Base-by-base conservation (phyloP, 2,797 vertebrate genomes). In the Lepus oiostolus region DNA sequence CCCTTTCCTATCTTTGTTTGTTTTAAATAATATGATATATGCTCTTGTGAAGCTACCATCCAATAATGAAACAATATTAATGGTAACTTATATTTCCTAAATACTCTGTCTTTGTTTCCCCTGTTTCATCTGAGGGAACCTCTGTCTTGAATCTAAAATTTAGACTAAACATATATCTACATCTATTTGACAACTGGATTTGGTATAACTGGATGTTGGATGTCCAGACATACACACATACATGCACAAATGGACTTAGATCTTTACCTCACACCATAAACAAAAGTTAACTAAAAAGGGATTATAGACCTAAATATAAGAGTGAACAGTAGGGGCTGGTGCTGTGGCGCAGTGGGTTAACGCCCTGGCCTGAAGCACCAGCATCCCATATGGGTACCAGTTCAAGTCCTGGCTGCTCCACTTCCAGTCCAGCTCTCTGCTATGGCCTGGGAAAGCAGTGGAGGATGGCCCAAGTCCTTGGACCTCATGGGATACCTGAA, bases 81-180 rank as follows among this genome's bases (percentile, higher is more conserved):
- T 65, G 9, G 16, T 28, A 88, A 70, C 4, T 65, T 62, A 62
- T 16, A 71, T 77, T 5, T 83, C 7, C 13, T 71, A 28, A 63
- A 71, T 63, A 58, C 71, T 83, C 63, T 76, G 32, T 2, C 38
- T 71, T 82, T 4, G 16, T 84, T n/a, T 89, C 14, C 22, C 74
- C 17, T 58, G 8, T 71, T 58, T 11, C 17, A 30, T 47, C 5
- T 71, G 16, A 77, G 26, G 21, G 26, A 77, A 52, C 0, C 21
- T 94, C 16, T 94, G 62, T 50, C 35, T 9, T 83, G 16, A 87
- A 70, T 76, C 14, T 63, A 71, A 95, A 83, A 42, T 16, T 70
- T 76, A 82, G 76, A 52, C 19, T 16, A 72, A 85, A 38, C 63
- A 4, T 88, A 10, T 32, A n/a, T 83, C 4, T 60, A 60, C 60